phyloP scores from a whole-genome alignment of 2,888 invertebrate genomes.

The Caenorhabditis parvicauda region DNA sequence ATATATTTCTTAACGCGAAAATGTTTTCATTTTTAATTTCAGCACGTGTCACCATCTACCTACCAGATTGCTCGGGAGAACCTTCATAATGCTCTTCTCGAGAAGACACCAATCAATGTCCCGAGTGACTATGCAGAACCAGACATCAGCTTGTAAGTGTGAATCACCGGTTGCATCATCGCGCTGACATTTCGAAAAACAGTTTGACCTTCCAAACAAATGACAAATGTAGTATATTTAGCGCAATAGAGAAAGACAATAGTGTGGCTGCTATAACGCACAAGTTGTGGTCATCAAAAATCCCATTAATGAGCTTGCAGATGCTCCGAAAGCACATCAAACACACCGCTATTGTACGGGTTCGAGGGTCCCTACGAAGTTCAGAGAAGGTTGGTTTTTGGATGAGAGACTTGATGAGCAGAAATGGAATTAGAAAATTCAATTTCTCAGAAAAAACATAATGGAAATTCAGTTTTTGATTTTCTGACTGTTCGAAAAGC shows the following conservation, averaged over 20 bases:
- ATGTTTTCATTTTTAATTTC: conserved; percentile 1
- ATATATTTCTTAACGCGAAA: not conserved
- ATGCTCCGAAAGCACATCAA: conserved; percentile 30
- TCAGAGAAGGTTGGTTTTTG: conserved; percentile 13
- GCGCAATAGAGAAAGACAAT: no score
- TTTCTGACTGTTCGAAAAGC: not conserved
- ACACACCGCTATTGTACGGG: conserved; percentile 25
- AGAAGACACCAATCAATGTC: conserved; percentile 37
- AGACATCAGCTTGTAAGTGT: conserved; percentile 35
- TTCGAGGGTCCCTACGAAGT: conserved; percentile 25
- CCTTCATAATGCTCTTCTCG: conserved; percentile 41
- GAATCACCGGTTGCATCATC: not conserved
- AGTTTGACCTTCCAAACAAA: no score
- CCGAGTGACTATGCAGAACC: conserved; percentile 55
- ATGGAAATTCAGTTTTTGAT: not conserved
- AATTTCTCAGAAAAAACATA: no score
- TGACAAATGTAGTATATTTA: no score
- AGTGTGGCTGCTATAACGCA: no score
- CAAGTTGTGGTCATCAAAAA: not conserved
- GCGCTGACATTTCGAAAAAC: not conserved
- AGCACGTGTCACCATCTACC: conserved; percentile 42
- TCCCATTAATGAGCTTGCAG: conserved; percentile 12
- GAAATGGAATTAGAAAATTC: no score
- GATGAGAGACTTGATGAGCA: not conserved
- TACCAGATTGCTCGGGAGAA: conserved; percentile 49